Conservation (phyloP, 2,888 invertebrate species). For the Chesias legatella region DNA sequence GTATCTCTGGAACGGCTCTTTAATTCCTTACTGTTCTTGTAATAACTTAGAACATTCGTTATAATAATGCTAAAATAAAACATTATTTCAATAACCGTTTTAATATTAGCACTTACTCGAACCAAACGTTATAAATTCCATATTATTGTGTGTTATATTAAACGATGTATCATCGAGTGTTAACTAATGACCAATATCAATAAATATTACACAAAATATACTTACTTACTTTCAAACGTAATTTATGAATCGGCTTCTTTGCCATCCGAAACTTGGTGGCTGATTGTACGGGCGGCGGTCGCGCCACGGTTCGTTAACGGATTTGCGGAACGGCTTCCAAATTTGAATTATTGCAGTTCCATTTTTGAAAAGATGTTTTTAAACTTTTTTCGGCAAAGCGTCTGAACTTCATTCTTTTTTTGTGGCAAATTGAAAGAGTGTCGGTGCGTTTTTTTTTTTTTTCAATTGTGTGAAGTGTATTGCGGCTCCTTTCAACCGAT, state of each 20-base stretch:
- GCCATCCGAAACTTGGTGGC: constrained; percentile 38
- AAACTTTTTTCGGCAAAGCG: constrained; percentile 8
- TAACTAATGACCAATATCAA: constrained; percentile 25
- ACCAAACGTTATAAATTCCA: constrained; percentile 2
- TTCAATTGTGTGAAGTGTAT: constrained; percentile 4
- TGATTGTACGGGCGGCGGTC: constrained; percentile 33
- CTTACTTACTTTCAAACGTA: constrained; percentile 13
- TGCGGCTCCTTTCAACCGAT: constrained; percentile 14
- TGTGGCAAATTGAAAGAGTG: neutral
- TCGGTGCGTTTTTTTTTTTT: neutral
- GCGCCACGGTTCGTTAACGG: constrained; percentile 66
- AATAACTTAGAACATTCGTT: too few species aligned
- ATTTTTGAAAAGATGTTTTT: constrained; percentile 28
- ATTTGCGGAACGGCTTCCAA: constrained; percentile 64
- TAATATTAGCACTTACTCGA: constrained; percentile 8
- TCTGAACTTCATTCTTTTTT: constrained; percentile 1
- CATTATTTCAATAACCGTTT: neutral
- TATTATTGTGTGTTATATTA: constrained; percentile 6
- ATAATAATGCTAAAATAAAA: neutral
- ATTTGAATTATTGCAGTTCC: constrained; percentile 60
- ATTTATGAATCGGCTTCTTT: constrained; percentile 35
- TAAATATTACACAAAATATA: constrained; percentile 13
- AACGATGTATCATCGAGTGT: constrained; percentile 11
- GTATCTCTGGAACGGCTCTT: too few species aligned
- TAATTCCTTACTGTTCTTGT: too few species aligned